Percentiles rank a stretch among this genome's conserved stretches.
These are phyloP conservation scores for Octodon degus DNA, from an alignment of 2,113 vertebrate species.

Conservation along the genomic window DNA sequence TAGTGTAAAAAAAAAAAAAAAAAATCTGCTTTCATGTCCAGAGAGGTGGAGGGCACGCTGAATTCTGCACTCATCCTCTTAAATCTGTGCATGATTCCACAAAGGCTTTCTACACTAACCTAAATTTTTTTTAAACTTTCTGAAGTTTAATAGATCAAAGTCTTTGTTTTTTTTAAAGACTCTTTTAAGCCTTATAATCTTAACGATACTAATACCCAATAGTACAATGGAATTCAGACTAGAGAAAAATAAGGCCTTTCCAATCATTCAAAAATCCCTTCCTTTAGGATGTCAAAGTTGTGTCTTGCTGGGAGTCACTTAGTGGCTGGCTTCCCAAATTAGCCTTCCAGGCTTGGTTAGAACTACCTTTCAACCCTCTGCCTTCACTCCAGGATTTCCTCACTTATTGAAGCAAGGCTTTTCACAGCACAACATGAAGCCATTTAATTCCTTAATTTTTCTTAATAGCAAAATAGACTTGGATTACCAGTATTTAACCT, in stretches of 20 bases:
- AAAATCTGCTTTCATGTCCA: slow-evolving; percentile 63
- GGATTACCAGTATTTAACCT: slow-evolving; percentile 1
- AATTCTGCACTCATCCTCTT: background rate
- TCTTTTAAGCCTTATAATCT: slow-evolving; percentile 49
- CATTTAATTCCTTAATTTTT: slow-evolving; percentile 33
- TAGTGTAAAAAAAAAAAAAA: background rate
- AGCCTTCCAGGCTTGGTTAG: slow-evolving; percentile 32
- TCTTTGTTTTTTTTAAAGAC: background rate
- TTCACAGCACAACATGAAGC: slow-evolving; percentile 47
- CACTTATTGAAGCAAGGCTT: slow-evolving; percentile 34
- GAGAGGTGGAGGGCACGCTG: background rate
- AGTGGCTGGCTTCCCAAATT: slow-evolving; percentile 31
- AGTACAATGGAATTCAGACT: slow-evolving; percentile 15
- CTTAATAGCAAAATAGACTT: slow-evolving; percentile 40
- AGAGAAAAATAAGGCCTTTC: slow-evolving; percentile 36
- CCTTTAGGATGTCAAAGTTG: slow-evolving; percentile 50
- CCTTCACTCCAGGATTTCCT: slow-evolving; percentile 49
- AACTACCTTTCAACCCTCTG: slow-evolving; percentile 17
- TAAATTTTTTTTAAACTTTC: background rate
- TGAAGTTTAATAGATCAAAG: slow-evolving; percentile 66
- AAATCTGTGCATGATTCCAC: slow-evolving; percentile 5
- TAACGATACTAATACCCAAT: slow-evolving; percentile 28
- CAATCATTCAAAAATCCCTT: slow-evolving; percentile 36
- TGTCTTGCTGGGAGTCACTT: slow-evolving; percentile 38
- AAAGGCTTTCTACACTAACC: slow-evolving; percentile 16